These are phyloP conservation scores for Dermolepida albohirtum DNA, from an alignment of 2,888 invertebrate genomes.

Conservation along the genomic window DNA sequence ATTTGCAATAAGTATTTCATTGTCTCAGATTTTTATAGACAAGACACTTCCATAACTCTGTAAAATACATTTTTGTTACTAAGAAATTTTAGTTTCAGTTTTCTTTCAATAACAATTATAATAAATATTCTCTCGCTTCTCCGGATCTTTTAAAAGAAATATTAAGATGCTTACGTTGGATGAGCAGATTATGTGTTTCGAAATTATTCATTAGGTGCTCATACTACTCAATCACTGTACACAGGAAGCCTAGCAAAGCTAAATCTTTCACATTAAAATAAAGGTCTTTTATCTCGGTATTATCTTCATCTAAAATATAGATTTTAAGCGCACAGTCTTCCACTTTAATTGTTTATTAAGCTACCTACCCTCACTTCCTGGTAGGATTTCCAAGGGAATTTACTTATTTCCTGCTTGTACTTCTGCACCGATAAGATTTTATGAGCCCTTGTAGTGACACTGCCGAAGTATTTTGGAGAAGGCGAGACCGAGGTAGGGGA, in stretches of 20 bases:
- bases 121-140: no score
- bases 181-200: background rate
- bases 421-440: constrained; percentile 35
- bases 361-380: constrained; percentile 32
- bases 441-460: constrained; percentile 20
- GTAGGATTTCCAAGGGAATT: constrained; percentile 29
- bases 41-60: no score
- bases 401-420: constrained; percentile 33
- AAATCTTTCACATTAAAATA: constrained; percentile 19
- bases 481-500: background rate
- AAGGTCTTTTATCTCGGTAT: constrained; percentile 22
- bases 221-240: background rate
- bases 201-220: constrained; percentile 21
- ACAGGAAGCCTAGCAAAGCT: background rate
- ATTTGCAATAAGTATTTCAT: no score
- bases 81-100: no score
- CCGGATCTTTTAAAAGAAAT: no score
- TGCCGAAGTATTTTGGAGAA: constrained; percentile 23
- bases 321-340: constrained; percentile 37
- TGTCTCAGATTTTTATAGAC: no score
- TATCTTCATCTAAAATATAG: constrained; percentile 31
- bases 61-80: no score
- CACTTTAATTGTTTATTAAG: constrained; percentile 43
- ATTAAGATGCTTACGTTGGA: constrained; percentile 1
- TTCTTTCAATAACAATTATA: no score